phyloP scores from a whole-genome alignment of 2,113 vertebrate species.

The Orientallactaga bullata region DNA sequence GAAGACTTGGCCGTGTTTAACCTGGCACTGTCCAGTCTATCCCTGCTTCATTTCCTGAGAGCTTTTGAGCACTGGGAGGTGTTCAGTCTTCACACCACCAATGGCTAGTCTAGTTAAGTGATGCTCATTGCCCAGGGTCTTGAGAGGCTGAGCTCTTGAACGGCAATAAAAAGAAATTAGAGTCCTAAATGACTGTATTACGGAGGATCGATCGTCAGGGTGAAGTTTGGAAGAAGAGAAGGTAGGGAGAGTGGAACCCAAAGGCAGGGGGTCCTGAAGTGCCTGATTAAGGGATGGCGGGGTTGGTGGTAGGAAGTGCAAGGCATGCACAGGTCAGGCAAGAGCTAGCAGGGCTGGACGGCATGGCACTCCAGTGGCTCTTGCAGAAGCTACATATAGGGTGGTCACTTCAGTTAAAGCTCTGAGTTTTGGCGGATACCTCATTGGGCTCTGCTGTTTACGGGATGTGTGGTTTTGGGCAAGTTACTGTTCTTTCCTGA shows the following conservation, averaged over 20 bases:
- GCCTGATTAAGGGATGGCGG: background rate
- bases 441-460: background rate
- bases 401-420: background rate
- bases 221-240: background rate
- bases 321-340: fast-evolving
- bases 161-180: background rate
- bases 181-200: background rate
- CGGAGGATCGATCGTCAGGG: background rate
- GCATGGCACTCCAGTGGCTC: background rate
- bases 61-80: background rate
- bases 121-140: background rate
- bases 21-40: slow-evolving; percentile 49
- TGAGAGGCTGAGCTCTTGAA: background rate
- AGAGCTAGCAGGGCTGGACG: background rate
- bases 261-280: background rate
- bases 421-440: background rate
- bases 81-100: background rate
- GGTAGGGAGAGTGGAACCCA: background rate
- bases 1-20: slow-evolving; percentile 62
- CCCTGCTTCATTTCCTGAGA: slow-evolving; percentile 59
- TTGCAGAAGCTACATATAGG: background rate
- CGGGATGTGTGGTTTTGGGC: background rate
- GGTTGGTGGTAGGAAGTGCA: no score
- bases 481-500: background rate
- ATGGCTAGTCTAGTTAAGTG: background rate